Conservation (phyloP, 2,113 vertebrate genomes). For the Desmodus rotundus region DNA sequence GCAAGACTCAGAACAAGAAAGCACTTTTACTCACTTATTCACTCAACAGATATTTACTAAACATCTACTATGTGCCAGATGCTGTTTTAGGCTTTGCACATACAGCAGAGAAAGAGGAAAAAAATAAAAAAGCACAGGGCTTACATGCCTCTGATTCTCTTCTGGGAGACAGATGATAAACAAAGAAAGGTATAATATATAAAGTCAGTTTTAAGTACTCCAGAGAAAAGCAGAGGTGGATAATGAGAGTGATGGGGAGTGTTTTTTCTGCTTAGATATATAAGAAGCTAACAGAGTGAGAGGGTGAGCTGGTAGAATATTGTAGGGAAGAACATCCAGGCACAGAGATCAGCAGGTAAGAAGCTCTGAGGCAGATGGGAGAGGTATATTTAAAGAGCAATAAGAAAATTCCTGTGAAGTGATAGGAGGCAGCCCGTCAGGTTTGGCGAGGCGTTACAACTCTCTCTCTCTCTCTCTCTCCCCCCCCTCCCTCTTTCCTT, state of each 20-base stretch:
- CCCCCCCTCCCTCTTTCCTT: too few relatives aligned
- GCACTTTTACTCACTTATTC: not conserved
- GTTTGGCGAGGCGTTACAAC: rapidly evolving
- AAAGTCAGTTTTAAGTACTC: not conserved
- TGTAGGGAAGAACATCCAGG: not conserved
- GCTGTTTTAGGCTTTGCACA: not conserved
- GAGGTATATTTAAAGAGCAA: not conserved
- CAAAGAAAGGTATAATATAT: not conserved
- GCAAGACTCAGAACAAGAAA: not conserved
- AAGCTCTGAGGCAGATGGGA: not conserved
- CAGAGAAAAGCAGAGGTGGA: not conserved
- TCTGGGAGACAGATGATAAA: not conserved
- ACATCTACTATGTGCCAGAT: not conserved
- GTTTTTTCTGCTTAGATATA: not conserved
- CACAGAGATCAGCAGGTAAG: not conserved
- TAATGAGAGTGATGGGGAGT: not conserved
- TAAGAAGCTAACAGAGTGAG: not conserved
- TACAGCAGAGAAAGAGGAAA: not conserved
- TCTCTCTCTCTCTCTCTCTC: not conserved
- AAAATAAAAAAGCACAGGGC: not conserved
- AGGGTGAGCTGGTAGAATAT: not conserved
- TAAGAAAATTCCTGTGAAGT: not conserved
- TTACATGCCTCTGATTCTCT: not conserved
- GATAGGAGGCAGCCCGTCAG: not conserved
- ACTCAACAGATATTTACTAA: not conserved